phyloP scores from a whole-genome alignment of 53 echinoderm and acorn worm genomes.

The Crossaster papposus region DNA sequence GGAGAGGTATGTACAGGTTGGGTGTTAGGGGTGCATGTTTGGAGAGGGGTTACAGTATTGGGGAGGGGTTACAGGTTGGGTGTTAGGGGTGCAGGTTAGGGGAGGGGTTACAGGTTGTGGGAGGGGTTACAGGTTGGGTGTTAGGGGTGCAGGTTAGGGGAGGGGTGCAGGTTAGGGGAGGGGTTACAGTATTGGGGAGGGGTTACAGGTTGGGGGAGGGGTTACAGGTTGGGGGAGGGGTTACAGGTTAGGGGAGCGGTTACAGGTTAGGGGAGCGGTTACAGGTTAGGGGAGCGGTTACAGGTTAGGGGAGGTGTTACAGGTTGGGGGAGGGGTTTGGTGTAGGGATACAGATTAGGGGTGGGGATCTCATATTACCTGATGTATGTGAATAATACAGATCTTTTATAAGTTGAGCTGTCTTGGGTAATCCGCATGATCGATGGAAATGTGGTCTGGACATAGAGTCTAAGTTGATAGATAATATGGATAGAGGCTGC shows the following conservation, averaged over 20 bases:
- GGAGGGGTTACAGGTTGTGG: background rate
- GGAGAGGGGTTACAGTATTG: background rate
- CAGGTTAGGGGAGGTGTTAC: background rate
- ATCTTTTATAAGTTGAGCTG: conserved; percentile 59
- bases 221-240: background rate
- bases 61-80: background rate
- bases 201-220: background rate
- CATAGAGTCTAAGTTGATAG: conserved; percentile 81
- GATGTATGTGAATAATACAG: conserved; percentile 55
- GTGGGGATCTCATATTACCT: background rate
- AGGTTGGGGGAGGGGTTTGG: background rate
- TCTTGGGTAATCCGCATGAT: conserved; percentile 77
- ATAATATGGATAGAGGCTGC: conserved; percentile 77
- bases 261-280: background rate
- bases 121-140: background rate
- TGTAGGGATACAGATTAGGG: background rate
- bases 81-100: background rate
- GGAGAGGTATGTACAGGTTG: background rate
- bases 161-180: background rate
- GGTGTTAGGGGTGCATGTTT: background rate
- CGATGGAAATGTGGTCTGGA: conserved; percentile 84
- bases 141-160: background rate
- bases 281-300: background rate
- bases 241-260: background rate
- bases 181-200: background rate